Conservation (phyloP, 2,888 invertebrate genomes). For the Physocephala rufipes region DNA sequence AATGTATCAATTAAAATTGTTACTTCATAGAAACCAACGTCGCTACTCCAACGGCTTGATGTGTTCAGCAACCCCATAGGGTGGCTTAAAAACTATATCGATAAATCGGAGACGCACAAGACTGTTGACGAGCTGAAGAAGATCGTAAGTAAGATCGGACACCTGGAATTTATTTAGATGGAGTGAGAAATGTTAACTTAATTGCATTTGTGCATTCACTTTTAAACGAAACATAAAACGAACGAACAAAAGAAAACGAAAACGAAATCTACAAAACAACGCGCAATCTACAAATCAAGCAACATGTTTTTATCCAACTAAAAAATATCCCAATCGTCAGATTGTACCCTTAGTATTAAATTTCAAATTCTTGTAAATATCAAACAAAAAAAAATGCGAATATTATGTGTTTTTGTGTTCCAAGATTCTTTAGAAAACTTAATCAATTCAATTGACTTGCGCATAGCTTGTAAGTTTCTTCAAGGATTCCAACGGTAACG, state of each 20-base stretch:
- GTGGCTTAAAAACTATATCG: conserved; percentile 25
- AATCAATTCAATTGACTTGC: conserved; percentile 30
- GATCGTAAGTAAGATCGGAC: too few relatives aligned
- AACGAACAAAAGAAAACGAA: conserved; percentile 48
- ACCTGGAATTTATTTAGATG: conserved; percentile 22
- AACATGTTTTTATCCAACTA: conserved; percentile 39
- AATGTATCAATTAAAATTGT: conserved; percentile 3
- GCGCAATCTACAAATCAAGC: conserved; percentile 48
- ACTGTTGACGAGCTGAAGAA: conserved; percentile 16
- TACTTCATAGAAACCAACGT: conserved; percentile 21
- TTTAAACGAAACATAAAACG: conserved; percentile 44
- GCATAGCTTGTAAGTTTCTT: conserved; percentile 24
- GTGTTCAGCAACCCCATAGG: conserved; percentile 34
- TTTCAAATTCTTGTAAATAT: conserved; percentile 38
- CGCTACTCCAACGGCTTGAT: conserved; percentile 38
- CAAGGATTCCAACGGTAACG: conserved; percentile 21
- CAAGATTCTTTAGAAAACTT: conserved; percentile 27
- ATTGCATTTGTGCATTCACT: conserved; percentile 39
- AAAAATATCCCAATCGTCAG: not conserved
- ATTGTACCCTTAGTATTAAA: conserved; percentile 10
- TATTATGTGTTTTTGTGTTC: conserved; percentile 32
- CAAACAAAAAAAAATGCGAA: conserved; percentile 29
- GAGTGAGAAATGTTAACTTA: conserved; percentile 50
- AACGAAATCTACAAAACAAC: conserved; percentile 42
- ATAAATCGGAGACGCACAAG: conserved; percentile 47